Percentiles rank a stretch among this genome's conserved stretches.
These are phyloP conservation scores for Drosophila mercatorum DNA, from an alignment of 2,888 invertebrate species.

Conservation along the genomic window DNA sequence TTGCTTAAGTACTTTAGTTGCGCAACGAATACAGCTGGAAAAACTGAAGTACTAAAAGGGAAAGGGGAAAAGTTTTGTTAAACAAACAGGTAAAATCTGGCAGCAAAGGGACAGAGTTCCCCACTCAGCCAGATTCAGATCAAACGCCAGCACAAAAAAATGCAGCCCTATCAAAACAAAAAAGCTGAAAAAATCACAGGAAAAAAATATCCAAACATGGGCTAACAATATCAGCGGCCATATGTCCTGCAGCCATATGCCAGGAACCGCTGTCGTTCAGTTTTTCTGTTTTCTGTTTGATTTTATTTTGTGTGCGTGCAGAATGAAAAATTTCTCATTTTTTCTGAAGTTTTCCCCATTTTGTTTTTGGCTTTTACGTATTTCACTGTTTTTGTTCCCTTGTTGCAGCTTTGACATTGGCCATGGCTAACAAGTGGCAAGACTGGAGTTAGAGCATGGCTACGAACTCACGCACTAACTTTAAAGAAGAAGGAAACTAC, in stretches of 20 bases:
- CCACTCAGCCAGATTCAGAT: slow-evolving; percentile 55
- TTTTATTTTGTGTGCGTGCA: slow-evolving; percentile 47
- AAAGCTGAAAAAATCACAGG: slow-evolving; percentile 1
- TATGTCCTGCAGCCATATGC: slow-evolving; percentile 57
- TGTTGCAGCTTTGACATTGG: slow-evolving; percentile 40
- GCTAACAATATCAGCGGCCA: slow-evolving; percentile 40
- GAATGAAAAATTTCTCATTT: slow-evolving; percentile 48
- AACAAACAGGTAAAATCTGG: slow-evolving; percentile 69
- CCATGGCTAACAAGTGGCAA: slow-evolving; percentile 41
- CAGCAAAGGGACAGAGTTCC: slow-evolving; percentile 44
- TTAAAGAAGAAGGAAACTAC: background rate
- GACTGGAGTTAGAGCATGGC: background rate
- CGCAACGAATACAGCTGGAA: slow-evolving; percentile 37
- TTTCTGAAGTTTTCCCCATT: slow-evolving; percentile 10
- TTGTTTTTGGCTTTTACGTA: background rate
- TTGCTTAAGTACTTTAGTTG: slow-evolving; percentile 76
- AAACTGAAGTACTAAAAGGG: background rate
- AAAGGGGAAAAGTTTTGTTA: slow-evolving; percentile 61
- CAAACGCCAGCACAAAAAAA: slow-evolving; percentile 20
- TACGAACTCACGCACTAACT: background rate
- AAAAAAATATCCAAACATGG: slow-evolving; percentile 25
- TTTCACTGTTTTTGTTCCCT: background rate
- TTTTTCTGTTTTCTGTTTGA: slow-evolving; percentile 43
- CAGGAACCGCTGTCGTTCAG: slow-evolving; percentile 30
- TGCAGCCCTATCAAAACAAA: slow-evolving; percentile 18